A percentile compares a stretch with the other conserved stretches of the same genome.
These are phyloP conservation scores for Diploptera punctata DNA, from an alignment of 2,888 invertebrate species.

Conservation along the genomic window DNA sequence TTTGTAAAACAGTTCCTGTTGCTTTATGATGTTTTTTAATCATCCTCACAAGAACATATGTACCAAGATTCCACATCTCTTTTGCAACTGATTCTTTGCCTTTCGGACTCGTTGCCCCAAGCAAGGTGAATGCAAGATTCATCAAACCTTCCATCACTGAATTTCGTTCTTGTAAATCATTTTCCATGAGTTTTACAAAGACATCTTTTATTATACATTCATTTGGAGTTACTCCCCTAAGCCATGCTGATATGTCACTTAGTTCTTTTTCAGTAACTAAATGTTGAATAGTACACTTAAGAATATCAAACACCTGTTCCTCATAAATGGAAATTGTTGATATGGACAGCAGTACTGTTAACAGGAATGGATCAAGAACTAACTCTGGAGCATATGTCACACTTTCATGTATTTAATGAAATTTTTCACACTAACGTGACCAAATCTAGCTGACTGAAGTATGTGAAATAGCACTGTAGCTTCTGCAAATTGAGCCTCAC, in stretches of 20 bases:
- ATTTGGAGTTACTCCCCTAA: constrained; percentile 56
- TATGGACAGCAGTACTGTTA: constrained; percentile 64
- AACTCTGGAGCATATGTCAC: constrained; percentile 63
- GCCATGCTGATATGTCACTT: constrained; percentile 61
- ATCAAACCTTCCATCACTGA: constrained; percentile 61
- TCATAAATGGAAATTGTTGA: constrained; percentile 58
- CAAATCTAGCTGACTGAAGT: constrained; percentile 55
- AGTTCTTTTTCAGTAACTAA: constrained; percentile 57
- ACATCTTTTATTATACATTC: constrained; percentile 54
- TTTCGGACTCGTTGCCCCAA: constrained; percentile 53
- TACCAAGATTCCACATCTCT: constrained; percentile 60
- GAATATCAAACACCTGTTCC: constrained; percentile 54
- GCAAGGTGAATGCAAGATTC: constrained; percentile 59
- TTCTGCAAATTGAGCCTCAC: constrained; percentile 57
- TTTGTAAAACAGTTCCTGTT: constrained; percentile 31
- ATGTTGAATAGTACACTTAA: constrained; percentile 51
- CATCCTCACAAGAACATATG: constrained; percentile 63
- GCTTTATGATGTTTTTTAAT: constrained; percentile 60
- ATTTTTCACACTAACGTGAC: constrained; percentile 57
- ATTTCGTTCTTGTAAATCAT: constrained; percentile 59
- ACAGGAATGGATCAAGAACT: constrained; percentile 66
- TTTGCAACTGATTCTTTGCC: constrained; percentile 53
- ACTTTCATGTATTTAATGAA: constrained; percentile 55
- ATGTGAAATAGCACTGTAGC: constrained; percentile 68
- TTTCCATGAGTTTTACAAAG: constrained; percentile 57